Evolutionary conservation across 2,797 vertebrate genomes (phyloP), one percentile per base, ranked within the genome.

Genomic region (Glyptemys insculpta): DNA sequence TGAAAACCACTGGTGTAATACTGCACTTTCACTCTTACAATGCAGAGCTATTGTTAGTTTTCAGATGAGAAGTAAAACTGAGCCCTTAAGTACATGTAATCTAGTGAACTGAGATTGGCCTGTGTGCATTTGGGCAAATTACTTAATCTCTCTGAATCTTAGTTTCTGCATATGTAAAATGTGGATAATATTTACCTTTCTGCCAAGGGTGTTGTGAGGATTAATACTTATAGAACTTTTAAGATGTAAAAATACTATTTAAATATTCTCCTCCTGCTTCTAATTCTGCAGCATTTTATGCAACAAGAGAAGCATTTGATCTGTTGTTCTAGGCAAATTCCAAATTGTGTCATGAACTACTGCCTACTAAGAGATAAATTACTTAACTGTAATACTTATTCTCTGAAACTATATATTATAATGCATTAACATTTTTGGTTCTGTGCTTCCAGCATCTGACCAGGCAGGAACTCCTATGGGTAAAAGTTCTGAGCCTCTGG

Each of bases 11-110:
- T 0, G 0, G 44, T 89, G 47, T 81, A 68, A 52, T 25, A 82
- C 0, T 0, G 0, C 12, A 11, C 15, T 74, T 62, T 88, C 85
- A 88, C 16, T 83, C 62, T n/a, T 19, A 81, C 4, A 86, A 18
- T 65, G 53, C 16, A 86, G 68, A 92, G 25, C 54, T 25, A 56
- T 56, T 25, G 90, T 54, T 62, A 92, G 80, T 79, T 19, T 90
- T 91, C 6, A 68, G 6, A 88, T 0, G 68, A 19, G 90, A 87
- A 56, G 90, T 41, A 90, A 95, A 87, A 91, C n/a, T 29, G 65
- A 89, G 37, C 54, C 11, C 23, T 81, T 85, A 65, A 95, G 14
- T 37, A 94, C 54, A 27, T 27, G 4, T 11, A 56, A 56, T 27
- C 54, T 27, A 25, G 21, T 56, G 54, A 56, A 56, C 54, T 12